Percentiles rank a stretch among this genome's conserved stretches.
Evolutionary conservation across 2,888 invertebrate species (phyloP).

Genomic region (Callinectes sapidus): DNA sequence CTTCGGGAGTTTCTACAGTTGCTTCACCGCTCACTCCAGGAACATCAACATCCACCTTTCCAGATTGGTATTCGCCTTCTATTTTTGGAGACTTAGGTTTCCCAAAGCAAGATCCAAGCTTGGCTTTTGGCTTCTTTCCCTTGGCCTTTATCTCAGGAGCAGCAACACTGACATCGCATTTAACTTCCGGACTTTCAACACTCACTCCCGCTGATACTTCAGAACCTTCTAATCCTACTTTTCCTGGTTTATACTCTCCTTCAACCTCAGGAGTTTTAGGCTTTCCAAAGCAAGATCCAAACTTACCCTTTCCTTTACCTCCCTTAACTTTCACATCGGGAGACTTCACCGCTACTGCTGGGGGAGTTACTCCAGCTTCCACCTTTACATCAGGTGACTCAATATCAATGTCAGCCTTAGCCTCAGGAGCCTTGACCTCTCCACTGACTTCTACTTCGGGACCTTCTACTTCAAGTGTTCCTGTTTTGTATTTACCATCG

Average conservation of each 20-base stretch:
- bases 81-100: conserved; percentile 44
- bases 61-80: conserved; percentile 49
- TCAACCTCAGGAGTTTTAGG: conserved; percentile 45
- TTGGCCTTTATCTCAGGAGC: conserved; percentile 36
- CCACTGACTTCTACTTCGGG: conserved; percentile 20
- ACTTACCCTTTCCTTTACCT: conserved; percentile 51
- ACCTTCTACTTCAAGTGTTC: conserved; percentile 44
- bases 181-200: conserved; percentile 16
- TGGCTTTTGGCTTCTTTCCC: conserved; percentile 42
- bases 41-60: conserved; percentile 39
- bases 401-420: conserved; percentile 41
- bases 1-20: conserved; percentile 21
- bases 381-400: conserved; percentile 46
- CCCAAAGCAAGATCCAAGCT: conserved; percentile 49
- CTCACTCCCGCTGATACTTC: conserved; percentile 29
- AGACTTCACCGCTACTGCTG: conserved; percentile 19
- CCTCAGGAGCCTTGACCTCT: conserved; percentile 13
- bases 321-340: conserved; percentile 51
- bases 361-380: conserved; percentile 25
- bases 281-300: conserved; percentile 61
- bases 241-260: conserved; percentile 46
- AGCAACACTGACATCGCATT: conserved; percentile 35
- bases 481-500: conserved; percentile 50
- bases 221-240: conserved; percentile 44
- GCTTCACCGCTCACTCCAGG: conserved; percentile 38